Evolutionary conservation across 2,888 invertebrate genomes (phyloP).

Genomic region (Vanessa cardui): DNA sequence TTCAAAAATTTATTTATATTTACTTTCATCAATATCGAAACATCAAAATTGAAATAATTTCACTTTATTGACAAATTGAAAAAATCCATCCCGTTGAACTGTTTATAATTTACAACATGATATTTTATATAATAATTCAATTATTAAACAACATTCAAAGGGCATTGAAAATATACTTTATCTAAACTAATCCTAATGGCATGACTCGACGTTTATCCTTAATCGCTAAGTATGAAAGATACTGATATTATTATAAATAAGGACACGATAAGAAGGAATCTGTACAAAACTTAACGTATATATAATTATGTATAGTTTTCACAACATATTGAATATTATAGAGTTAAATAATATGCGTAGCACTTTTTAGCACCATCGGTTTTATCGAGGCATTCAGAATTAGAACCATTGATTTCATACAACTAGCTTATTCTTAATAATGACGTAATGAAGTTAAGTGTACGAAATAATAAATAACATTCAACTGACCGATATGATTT

Average conservation of each 20-base stretch:
- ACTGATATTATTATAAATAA: constrained; percentile 45
- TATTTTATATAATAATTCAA: constrained; percentile 6
- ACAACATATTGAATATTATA: constrained; percentile 64
- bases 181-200: constrained; percentile 74
- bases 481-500: constrained; percentile 22
- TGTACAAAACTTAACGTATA: constrained; percentile 67
- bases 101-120: constrained; percentile 1
- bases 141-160: constrained; percentile 17
- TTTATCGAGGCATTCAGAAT: constrained; percentile 47
- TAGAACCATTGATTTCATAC: constrained; percentile 42
- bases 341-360: constrained; percentile 74
- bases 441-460: constrained; percentile 18
- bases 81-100: neutral
- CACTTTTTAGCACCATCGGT: constrained; percentile 78
- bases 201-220: constrained; percentile 76
- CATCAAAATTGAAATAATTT: neutral
- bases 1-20: neutral
- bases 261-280: constrained; percentile 53
- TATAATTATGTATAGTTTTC: constrained; percentile 60
- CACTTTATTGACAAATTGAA: neutral
- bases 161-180: constrained; percentile 29
- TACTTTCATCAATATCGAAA: neutral
- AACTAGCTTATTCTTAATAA: constrained; percentile 14
- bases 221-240: constrained; percentile 58
- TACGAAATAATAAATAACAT: constrained; percentile 20